Evolutionary conservation across 2,888 invertebrate genomes (phyloP), one percentile per base, ranked within the genome.

Genomic region (Eudemis profundana): DNA sequence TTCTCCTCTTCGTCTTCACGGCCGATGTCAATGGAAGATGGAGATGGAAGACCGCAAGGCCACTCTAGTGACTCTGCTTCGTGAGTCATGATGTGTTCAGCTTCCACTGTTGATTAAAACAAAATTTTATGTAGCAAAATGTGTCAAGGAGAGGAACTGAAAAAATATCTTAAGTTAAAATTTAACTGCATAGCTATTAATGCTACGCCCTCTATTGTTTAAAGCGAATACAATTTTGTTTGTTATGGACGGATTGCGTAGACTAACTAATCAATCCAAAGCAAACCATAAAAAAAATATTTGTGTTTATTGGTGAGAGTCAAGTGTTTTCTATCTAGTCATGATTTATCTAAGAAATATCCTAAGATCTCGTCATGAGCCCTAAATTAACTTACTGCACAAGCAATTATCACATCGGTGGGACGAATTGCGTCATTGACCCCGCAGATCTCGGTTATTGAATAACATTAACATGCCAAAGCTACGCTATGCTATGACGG

Each of bases 11-110:
- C 93, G 53, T 94, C 93, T 23, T 93, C 82, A 1, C 95, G 93
- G 0, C 94, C 95, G 67, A 94, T 93, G 74, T 96, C 96, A 23
- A 96, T 93, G n/a, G 93, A 93, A 0, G 95, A 93, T 0, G 95
- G 94, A 0, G 95, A 94, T n/a, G 96, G 96, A 0, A 96, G 84
- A 3, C 96, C 96, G 66, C 95, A 94, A 0, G 96, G 96, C 84
- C 95, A 90, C 68, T 94, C 94, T n/a, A 96, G 83, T 54, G 95
- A 84, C 49, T 95, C 94, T 8, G 92, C 86, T 79, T 96, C 96
- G 73, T 95, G 95, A 60, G 95, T 94, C 93, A 96, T 94, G 66
- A 96, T 96, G 84, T 96, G 95, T 79, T 96, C 96, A 19, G 96
- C 96, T 90, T 96, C 96, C 87, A 94, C 96, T 92, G 75, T 29